These are phyloP conservation scores for Pissodes strobi DNA, from an alignment of 1,140 invertebrate species.

Conservation along the genomic window DNA sequence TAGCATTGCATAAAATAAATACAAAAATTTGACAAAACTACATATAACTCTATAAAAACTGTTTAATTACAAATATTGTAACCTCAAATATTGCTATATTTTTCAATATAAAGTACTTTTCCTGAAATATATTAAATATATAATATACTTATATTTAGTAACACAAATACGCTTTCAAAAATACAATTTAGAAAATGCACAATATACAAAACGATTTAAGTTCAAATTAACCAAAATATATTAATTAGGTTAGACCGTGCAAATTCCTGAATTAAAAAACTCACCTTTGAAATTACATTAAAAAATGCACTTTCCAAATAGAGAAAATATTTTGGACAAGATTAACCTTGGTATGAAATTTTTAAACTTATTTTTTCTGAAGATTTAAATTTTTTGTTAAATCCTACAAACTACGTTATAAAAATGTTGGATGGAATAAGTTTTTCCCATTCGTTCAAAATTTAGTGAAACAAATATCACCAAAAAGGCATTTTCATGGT, in stretches of 20 bases:
- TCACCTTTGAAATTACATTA: no score
- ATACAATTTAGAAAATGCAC: conserved; percentile 1
- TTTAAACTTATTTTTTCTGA: no score
- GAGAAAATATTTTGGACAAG: not conserved
- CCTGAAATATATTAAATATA: conserved; percentile 44
- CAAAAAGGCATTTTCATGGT: conserved; percentile 53
- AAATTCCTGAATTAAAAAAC: no score
- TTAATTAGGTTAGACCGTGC: no score
- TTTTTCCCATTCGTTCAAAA: conserved; percentile 40
- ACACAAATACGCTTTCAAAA: conserved; percentile 52
- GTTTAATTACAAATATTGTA: conserved; percentile 53
- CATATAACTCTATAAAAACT: conserved; percentile 46
- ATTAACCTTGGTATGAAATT: no score
- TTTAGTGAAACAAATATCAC: conserved; percentile 45
- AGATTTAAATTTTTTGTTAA: no score
- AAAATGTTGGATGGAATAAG: conserved; percentile 52
- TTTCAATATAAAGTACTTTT: conserved; percentile 39
- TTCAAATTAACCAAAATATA: no score
- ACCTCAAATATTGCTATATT: conserved; percentile 43
- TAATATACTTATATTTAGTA: conserved; percentile 50
- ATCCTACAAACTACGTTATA: conserved; percentile 41
- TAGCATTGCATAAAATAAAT: conserved; percentile 54
- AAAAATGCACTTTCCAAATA: not conserved
- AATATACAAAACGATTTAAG: not conserved
- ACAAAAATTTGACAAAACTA: conserved; percentile 51